Evolutionary conservation across 2,888 invertebrate species (phyloP).

Genomic region (Sinelater perroti): DNA sequence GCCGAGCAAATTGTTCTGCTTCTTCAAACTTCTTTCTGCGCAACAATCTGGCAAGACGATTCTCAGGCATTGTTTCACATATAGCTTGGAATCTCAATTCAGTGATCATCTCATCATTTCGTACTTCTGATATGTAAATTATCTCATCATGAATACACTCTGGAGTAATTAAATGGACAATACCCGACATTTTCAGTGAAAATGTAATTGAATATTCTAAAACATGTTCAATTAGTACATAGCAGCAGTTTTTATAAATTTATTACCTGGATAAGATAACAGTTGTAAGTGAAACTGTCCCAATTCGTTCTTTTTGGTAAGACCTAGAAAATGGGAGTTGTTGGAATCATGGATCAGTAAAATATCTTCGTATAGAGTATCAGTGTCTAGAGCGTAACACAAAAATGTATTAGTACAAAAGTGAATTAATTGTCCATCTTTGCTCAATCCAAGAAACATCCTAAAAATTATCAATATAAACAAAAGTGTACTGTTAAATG

Average conservation of each 20-base stretch:
- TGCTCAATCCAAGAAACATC: constrained; percentile 43
- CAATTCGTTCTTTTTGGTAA: constrained; percentile 30
- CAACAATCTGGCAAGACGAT: constrained; percentile 60
- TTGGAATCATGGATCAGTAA: constrained; percentile 40
- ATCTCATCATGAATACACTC: constrained; percentile 50
- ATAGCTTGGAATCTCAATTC: constrained; percentile 52
- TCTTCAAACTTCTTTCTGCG: constrained; percentile 60
- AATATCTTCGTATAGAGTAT: constrained; percentile 44
- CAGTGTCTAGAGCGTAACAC: constrained; percentile 36
- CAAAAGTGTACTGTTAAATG: constrained; percentile 8
- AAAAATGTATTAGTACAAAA: constrained; percentile 46
- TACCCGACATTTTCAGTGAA: constrained; percentile 46
- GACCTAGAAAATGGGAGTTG: constrained; percentile 20
- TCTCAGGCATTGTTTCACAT: constrained; percentile 61
- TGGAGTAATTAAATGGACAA: constrained; percentile 45
- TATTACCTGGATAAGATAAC: constrained; percentile 37
- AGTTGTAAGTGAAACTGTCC: constrained; percentile 30
- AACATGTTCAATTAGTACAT: constrained; percentile 28
- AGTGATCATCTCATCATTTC: constrained; percentile 34
- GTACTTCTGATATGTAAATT: constrained; percentile 48
- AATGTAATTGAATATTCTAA: constrained; percentile 45
- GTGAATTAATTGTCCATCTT: constrained; percentile 42
- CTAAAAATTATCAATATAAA: constrained; percentile 30
- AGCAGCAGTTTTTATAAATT: not conserved
- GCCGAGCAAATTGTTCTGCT: constrained; percentile 61